A percentile compares a stretch with the other conserved stretches of the same genome.
phyloP scores from a whole-genome alignment of 2,888 invertebrate genomes.

The Gari tellinella region DNA sequence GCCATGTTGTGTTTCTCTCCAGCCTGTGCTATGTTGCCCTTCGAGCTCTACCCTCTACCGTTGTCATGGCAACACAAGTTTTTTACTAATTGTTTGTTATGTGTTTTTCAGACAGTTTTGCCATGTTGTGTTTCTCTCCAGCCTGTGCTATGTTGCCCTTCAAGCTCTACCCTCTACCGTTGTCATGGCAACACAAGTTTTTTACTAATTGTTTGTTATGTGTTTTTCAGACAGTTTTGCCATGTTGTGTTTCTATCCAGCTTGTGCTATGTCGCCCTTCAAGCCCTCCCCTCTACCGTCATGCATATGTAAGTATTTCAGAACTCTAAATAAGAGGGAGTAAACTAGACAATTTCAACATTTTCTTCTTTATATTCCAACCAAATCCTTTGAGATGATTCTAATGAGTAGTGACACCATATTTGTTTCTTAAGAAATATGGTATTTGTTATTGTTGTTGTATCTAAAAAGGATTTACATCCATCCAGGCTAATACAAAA shows the following conservation, averaged over 20 bases:
- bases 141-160: slow-evolving; percentile 40
- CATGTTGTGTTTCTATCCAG: slow-evolving; percentile 53
- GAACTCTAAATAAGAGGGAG: too few relatives aligned
- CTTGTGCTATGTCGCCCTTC: slow-evolving; percentile 39
- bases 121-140: slow-evolving; percentile 54
- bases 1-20: slow-evolving; percentile 54
- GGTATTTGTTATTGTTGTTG: too few relatives aligned
- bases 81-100: background rate
- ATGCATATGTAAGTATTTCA: slow-evolving; percentile 43
- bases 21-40: slow-evolving; percentile 40
- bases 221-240: slow-evolving; percentile 42
- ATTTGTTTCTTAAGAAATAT: too few relatives aligned
- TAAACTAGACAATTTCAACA: too few relatives aligned
- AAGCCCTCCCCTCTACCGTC: slow-evolving; percentile 30
- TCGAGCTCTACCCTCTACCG: slow-evolving; percentile 28
- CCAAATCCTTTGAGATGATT: too few relatives aligned
- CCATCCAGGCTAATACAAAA: too few relatives aligned
- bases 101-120: slow-evolving; percentile 41
- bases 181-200: too few relatives aligned
- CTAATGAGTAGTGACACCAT: too few relatives aligned
- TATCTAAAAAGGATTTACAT: too few relatives aligned
- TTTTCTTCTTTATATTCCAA: too few relatives aligned
- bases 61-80: too few relatives aligned
- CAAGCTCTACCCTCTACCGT: slow-evolving; percentile 31
- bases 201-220: background rate